A percentile compares a stretch with the other conserved stretches of the same genome.
These are phyloP conservation scores for Cerceris ruficornis DNA, from an alignment of 2,888 invertebrate species.

Conservation along the genomic window DNA sequence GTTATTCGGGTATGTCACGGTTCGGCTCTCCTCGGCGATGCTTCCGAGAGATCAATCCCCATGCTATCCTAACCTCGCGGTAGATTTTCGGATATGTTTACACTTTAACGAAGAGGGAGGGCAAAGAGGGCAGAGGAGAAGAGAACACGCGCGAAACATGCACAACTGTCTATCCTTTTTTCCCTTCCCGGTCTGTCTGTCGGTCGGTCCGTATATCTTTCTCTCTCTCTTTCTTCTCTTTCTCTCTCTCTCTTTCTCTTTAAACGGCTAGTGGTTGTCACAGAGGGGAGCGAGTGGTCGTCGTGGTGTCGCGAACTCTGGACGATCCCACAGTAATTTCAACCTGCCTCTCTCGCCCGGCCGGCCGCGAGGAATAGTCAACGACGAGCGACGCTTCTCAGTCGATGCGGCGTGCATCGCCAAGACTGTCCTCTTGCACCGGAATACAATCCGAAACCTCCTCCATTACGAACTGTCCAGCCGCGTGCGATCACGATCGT, in stretches of 20 bases:
- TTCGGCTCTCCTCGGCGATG: constrained; percentile 51
- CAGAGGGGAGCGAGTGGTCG: constrained; percentile 45
- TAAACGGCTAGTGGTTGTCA: constrained; percentile 59
- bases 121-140: constrained; percentile 14
- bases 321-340: constrained; percentile 64
- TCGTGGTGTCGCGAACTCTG: constrained; percentile 48
- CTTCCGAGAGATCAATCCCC: constrained; percentile 61
- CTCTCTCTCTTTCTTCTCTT: constrained; percentile 1
- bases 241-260: constrained; percentile 30
- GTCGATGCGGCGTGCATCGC: constrained; percentile 57
- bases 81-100: constrained; percentile 48
- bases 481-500: constrained; percentile 57
- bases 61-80: constrained; percentile 64
- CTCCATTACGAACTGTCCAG: constrained; percentile 55
- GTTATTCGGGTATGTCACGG: constrained; percentile 48
- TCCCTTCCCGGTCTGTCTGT: constrained; percentile 5
- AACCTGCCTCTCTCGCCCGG: constrained; percentile 54
- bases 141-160: constrained; percentile 50
- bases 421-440: constrained; percentile 48
- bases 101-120: constrained; percentile 33
- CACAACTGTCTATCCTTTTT: constrained; percentile 25
- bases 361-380: constrained; percentile 58
- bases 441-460: constrained; percentile 46
- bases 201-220: constrained; percentile 1
- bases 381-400: constrained; percentile 52